Base-by-base conservation (phyloP, 2,113 vertebrate species). In the Actenoides lindsayi region DNA sequence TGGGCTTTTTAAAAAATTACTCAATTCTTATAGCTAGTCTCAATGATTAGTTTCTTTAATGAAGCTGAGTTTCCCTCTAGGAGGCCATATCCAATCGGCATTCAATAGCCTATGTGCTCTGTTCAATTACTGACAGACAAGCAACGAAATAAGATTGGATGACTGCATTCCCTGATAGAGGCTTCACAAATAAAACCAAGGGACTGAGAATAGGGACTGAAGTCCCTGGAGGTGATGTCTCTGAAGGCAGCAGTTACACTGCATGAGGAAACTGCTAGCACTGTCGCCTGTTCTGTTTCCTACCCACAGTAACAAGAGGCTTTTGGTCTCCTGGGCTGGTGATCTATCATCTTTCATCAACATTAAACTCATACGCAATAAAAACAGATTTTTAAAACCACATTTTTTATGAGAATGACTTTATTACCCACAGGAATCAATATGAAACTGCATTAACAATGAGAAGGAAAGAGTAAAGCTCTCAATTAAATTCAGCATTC, bases 281-380 rank as follows among this genome's bases (percentile, higher is more conserved):
- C n/a, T 46, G 41, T 16, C 41, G 24, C 21, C 48, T 64, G 14
- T 65, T 84, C 44, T 69, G n/a, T 76, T 50, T 82, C 42, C 90
- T 93, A 50, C 37, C 42, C 74, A 69, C 14, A 63, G 18, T 48
- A 92, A 89, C n/a, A 71, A 60, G 30, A 93, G 15, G 13, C 82
- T 69, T 90, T 94, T 4, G 0, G 44, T 91, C 91, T 91, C 87
- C 78, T 35, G 57, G 39, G 91, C 44, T 74, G 44, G 54, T 78
- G 79, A 9, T 46, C 69, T 70, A 70, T 25, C 19, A 54, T 64
- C 74, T 83, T 94, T 50, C 93, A 94, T 62, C 75, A 90, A 27
- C 11, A 67, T 28, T 80, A 76, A 67, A 70, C 90, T 91, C 67
- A 92, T 83, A 86, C 37, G 80, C 83, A 92, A 80, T 75, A 94